A percentile compares a stretch with the other conserved stretches of the same genome.
These are phyloP conservation scores for Ligdia adustata DNA, from an alignment of 2,888 invertebrate genomes.

Conservation along the genomic window DNA sequence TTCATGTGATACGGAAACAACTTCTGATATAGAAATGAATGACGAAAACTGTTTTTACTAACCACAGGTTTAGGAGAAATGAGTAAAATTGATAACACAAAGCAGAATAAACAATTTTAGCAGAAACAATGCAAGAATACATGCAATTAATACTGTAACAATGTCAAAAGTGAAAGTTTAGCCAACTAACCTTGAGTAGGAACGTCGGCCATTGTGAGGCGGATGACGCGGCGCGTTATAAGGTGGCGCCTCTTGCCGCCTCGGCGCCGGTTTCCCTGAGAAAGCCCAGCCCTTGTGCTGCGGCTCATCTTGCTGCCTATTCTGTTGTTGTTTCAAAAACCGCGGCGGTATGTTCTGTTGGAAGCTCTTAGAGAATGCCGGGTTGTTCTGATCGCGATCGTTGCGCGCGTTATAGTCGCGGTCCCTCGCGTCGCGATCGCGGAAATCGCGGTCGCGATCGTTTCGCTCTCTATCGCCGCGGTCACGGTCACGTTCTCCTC, in stretches of 20 bases:
- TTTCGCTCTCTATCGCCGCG: constrained; percentile 41
- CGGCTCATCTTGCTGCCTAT: constrained; percentile 67
- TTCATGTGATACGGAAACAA: too few relatives aligned
- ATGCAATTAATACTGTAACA: too few relatives aligned
- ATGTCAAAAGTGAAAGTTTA: too few relatives aligned
- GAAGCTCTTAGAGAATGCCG: constrained; percentile 89
- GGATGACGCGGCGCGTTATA: constrained; percentile 72
- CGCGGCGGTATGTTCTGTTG: constrained; percentile 94
- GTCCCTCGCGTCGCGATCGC: constrained; percentile 57
- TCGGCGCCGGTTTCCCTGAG: constrained; percentile 64
- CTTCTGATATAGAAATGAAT: too few relatives aligned
- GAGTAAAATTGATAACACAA: too few relatives aligned
- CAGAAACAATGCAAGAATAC: too few relatives aligned
- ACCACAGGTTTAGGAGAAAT: too few relatives aligned
- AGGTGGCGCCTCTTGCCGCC: constrained; percentile 68
- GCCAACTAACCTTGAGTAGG: constrained; percentile 70
- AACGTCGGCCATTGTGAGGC: constrained; percentile 71
- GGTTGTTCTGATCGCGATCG: constrained; percentile 81
- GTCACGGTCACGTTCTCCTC: constrained; percentile 40
- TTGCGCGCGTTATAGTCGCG: constrained; percentile 67
- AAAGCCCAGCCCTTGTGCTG: constrained; percentile 76
- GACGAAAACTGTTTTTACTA: too few relatives aligned
- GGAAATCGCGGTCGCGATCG: constrained; percentile 55
- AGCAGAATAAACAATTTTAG: too few relatives aligned
- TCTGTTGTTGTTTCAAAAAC: constrained; percentile 91